A percentile compares a stretch with the other conserved stretches of the same genome.
phyloP scores from a whole-genome alignment of 2,797 vertebrate genomes.

The Pogoniulus pusillus region DNA sequence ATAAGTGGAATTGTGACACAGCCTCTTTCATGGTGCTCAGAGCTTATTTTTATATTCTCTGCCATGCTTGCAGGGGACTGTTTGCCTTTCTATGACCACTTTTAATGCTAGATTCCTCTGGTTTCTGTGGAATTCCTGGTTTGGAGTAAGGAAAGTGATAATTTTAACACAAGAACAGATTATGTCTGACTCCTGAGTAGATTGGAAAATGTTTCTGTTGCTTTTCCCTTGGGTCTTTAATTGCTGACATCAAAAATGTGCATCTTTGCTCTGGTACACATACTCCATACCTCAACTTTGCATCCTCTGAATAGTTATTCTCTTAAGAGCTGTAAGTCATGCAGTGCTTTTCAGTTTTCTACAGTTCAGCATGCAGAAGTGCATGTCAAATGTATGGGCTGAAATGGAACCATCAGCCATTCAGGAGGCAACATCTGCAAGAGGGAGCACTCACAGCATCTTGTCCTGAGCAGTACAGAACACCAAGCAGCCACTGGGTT shows the following conservation, averaged over 20 bases:
- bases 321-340: not conserved
- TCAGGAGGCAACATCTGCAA: not conserved
- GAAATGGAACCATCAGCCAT: not conserved
- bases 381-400: not conserved
- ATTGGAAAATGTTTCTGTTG: not conserved
- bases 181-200: not conserved
- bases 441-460: not conserved
- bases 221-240: not conserved
- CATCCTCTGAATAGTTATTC: constrained; percentile 1
- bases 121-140: not conserved
- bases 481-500: not conserved
- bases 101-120: not conserved
- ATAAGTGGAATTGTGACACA: not conserved
- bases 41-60: not conserved
- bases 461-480: not conserved
- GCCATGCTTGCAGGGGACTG: not conserved
- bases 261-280: not conserved
- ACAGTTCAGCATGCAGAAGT: not conserved
- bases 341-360: not conserved
- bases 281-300: not conserved
- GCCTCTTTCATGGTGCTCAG: not conserved
- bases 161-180: not conserved
- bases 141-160: not conserved
- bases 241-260: not conserved
- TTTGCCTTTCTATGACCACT: not conserved